Percentiles rank a stretch among this genome's conserved stretches.
These are phyloP conservation scores for Anomalospiza imberbis DNA, from an alignment of 2,797 vertebrate species.

Conservation along the genomic window DNA sequence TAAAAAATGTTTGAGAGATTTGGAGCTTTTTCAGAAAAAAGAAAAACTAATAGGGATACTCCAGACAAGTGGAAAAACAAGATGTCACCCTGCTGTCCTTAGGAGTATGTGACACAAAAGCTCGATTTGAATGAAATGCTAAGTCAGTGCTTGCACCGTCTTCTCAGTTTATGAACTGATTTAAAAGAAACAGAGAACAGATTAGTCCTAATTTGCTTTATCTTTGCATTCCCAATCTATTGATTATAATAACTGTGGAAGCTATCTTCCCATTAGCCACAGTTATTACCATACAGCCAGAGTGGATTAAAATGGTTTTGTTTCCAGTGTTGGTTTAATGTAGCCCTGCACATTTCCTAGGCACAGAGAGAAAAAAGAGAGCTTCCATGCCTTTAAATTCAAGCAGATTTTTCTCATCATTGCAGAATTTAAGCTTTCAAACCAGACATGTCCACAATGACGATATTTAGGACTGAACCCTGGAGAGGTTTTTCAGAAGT, in stretches of 20 bases:
- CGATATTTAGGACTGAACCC: conserved; percentile 45
- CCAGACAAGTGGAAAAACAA: background rate
- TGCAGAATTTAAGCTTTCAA: conserved; percentile 6
- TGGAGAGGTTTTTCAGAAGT: conserved; percentile 23
- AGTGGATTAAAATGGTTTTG: background rate
- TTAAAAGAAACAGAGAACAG: background rate
- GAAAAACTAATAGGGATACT: background rate
- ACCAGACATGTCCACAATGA: background rate
- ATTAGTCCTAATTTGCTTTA: conserved; percentile 34
- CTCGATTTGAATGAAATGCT: background rate
- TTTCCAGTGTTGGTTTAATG: background rate
- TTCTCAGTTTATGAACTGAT: background rate
- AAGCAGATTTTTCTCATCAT: conserved; percentile 6
- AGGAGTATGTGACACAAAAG: background rate
- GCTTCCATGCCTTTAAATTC: background rate
- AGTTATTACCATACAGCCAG: background rate
- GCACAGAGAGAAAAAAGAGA: background rate
- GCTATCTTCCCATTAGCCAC: conserved; percentile 27
- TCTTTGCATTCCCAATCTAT: conserved; percentile 26
- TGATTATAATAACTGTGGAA: conserved; percentile 29
- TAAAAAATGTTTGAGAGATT: background rate
- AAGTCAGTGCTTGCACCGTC: background rate
- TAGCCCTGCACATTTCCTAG: background rate
- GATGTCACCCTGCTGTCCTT: background rate
- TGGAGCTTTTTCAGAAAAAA: background rate